These are phyloP conservation scores for Parazoanthus swiftii DNA, from an alignment of 92 coral and sea anemone species.

Conservation along the genomic window DNA sequence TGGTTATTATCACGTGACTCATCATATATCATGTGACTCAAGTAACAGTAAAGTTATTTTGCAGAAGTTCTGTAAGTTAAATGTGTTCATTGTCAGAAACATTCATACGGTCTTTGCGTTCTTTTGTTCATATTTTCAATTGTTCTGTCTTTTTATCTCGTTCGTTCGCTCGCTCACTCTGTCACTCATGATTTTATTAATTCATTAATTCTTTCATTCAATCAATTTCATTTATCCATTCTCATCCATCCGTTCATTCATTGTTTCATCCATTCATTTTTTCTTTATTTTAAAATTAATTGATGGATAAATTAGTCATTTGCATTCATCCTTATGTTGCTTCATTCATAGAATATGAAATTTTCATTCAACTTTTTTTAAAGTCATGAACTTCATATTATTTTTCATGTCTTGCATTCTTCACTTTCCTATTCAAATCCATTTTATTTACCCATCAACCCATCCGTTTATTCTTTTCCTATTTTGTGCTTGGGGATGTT, in stretches of 20 bases:
- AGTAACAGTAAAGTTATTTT: background rate
- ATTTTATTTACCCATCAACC: background rate
- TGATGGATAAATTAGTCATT: background rate
- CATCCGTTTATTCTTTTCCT: background rate
- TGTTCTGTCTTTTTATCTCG: background rate
- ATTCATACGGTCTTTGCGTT: background rate
- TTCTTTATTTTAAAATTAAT: background rate
- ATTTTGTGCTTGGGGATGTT: background rate
- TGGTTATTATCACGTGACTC: background rate
- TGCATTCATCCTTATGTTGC: background rate
- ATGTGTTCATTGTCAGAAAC: no score
- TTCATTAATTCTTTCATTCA: background rate
- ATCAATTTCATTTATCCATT: background rate
- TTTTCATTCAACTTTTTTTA: background rate
- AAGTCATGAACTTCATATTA: no score
- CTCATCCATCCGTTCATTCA: background rate
- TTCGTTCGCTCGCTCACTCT: background rate
- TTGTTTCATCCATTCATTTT: background rate
- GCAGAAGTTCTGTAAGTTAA: background rate
- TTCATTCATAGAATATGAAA: background rate
- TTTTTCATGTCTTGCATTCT: no score
- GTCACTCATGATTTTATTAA: background rate
- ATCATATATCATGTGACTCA: background rate
- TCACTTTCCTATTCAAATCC: background rate
- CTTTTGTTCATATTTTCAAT: no score